Conservation (phyloP, 2,888 invertebrate genomes). For the Petrolisthes cinctipes region DNA sequence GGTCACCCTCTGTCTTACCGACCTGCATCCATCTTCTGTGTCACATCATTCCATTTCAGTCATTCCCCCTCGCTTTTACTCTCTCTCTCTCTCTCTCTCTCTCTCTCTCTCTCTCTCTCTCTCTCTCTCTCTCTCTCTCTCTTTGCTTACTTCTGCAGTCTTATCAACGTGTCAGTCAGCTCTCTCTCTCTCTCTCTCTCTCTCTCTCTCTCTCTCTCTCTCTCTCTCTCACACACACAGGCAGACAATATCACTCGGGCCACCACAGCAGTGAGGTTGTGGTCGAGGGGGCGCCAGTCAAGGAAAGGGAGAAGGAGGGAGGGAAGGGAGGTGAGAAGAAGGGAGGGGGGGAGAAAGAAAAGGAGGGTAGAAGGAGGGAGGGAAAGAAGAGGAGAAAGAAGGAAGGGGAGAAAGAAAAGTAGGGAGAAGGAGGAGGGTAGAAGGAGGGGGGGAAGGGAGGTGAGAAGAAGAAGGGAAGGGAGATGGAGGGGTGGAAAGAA, state of each 20-base stretch:
- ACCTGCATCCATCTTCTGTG: not conserved
- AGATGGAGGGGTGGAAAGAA: not conserved
- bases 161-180: no score
- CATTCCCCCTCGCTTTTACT: not conserved
- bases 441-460: not conserved
- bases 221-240: no score
- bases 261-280: no score
- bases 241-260: not conserved
- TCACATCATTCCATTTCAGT: not conserved
- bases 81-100: slow-evolving; percentile 36
- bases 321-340: not conserved
- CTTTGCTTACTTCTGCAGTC: no score
- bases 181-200: no score
- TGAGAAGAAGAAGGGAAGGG: not conserved
- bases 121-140: not conserved
- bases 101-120: slow-evolving; percentile 26
- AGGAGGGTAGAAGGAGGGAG: not conserved
- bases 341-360: not conserved
- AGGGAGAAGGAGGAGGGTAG: not conserved
- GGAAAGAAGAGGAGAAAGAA: not conserved
- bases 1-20: not conserved
- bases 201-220: no score
- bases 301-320: slow-evolving; percentile 7
- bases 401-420: not conserved
- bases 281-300: not conserved